Conservation (phyloP, 2,113 vertebrate genomes). For the Gorsachius goisagi region DNA sequence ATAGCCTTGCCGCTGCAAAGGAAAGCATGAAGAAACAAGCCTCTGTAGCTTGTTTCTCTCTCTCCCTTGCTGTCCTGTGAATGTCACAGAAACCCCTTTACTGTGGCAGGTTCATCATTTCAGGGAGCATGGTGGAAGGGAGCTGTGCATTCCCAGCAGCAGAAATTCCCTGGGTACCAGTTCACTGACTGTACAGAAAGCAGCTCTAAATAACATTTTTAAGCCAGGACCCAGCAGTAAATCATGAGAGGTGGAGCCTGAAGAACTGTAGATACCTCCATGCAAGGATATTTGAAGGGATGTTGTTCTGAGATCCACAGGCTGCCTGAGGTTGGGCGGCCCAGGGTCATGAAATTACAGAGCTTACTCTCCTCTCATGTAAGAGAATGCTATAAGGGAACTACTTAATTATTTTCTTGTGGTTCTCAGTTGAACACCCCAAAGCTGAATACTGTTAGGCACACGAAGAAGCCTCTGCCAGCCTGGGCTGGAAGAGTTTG, state of each 20-base stretch:
- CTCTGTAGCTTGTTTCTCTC: neutral
- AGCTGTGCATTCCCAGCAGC: neutral
- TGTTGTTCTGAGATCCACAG: neutral
- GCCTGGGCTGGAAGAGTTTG: neutral
- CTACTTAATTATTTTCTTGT: neutral
- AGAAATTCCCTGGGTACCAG: neutral
- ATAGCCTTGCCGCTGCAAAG: neutral
- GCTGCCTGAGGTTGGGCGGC: neutral
- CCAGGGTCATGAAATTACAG: neutral
- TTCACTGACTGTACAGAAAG: neutral
- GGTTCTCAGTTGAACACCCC: neutral
- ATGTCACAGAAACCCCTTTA: neutral
- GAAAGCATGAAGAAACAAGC: neutral
- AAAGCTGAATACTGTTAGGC: neutral
- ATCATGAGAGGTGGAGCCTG: neutral
- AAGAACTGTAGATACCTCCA: neutral
- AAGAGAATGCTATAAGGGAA: neutral
- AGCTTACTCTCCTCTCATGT: neutral
- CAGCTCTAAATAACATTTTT: neutral
- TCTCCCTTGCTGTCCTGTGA: neutral
- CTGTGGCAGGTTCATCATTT: neutral
- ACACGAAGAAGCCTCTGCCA: neutral
- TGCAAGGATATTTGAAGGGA: neutral
- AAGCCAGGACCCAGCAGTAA: neutral
- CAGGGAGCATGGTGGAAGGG: neutral